Evolutionary conservation across 2,888 invertebrate species (phyloP).

Genomic region (Lydus trimaculatus): DNA sequence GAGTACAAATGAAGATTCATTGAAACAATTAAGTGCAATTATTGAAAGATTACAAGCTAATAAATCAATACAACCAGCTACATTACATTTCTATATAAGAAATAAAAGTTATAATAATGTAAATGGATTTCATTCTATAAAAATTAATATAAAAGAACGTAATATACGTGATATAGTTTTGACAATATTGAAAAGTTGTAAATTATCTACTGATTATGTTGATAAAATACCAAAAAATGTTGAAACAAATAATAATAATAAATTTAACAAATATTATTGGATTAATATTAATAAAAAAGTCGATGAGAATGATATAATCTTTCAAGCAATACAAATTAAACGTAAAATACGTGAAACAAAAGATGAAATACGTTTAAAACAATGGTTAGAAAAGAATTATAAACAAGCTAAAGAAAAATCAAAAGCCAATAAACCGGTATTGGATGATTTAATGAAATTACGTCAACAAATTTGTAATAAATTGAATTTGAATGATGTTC

Average conservation of each 20-base stretch:
- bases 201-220: slow-evolving; percentile 86
- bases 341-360: slow-evolving; percentile 59
- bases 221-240: slow-evolving; percentile 70
- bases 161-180: slow-evolving; percentile 77
- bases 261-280: slow-evolving; percentile 27
- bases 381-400: slow-evolving; percentile 79
- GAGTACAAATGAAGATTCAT: slow-evolving; percentile 88
- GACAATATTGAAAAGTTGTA: slow-evolving; percentile 80
- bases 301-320: slow-evolving; percentile 64
- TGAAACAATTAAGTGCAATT: slow-evolving; percentile 86
- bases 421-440: slow-evolving; percentile 70
- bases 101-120: slow-evolving; percentile 50
- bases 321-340: slow-evolving; percentile 62
- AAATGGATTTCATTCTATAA: slow-evolving; percentile 70
- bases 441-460: slow-evolving; percentile 77
- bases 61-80: slow-evolving; percentile 67
- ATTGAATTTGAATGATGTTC: slow-evolving; percentile 67
- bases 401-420: slow-evolving; percentile 71
- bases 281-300: slow-evolving; percentile 46
- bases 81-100: slow-evolving; percentile 82
- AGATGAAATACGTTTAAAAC: slow-evolving; percentile 58
- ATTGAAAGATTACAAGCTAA: slow-evolving; percentile 79
- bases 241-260: no score
- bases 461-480: slow-evolving; percentile 66
- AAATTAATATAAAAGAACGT: slow-evolving; percentile 73